Conservation (phyloP, 2,797 vertebrate species). For the Eulemur rubriventer region DNA sequence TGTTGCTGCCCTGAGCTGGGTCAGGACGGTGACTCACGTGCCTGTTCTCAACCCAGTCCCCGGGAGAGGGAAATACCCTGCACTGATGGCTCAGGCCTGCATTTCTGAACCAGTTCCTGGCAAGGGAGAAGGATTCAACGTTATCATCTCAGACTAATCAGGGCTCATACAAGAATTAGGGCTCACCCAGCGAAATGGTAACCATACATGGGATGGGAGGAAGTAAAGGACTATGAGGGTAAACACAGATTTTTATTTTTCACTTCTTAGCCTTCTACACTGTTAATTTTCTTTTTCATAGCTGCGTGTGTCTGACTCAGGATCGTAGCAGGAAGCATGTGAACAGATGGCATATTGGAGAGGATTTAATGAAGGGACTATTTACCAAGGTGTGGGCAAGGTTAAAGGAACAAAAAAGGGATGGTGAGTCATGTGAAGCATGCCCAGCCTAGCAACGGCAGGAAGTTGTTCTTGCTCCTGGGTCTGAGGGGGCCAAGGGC, state of each 20-base stretch:
- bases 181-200: not conserved
- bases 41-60: not conserved
- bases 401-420: not conserved
- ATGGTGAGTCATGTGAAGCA: not conserved
- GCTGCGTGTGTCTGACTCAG: not conserved
- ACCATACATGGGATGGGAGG: not conserved
- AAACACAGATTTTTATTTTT: slow-evolving; percentile 38
- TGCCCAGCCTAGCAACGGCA: not conserved
- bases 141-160: not conserved
- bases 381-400: not conserved
- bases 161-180: not conserved
- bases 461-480: not conserved
- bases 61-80: not conserved
- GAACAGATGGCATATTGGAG: slow-evolving; percentile 9
- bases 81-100: not conserved
- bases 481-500: not conserved
- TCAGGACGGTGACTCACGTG: not conserved
- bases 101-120: not conserved
- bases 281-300: not conserved
- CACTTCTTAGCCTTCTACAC: not conserved
- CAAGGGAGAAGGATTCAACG: not conserved
- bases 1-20: not conserved
- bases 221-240: not conserved
- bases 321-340: not conserved
- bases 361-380: slow-evolving; percentile 13